These are phyloP conservation scores for Pteropus rufus DNA, from an alignment of 2,797 vertebrate genomes.

Conservation along the genomic window DNA sequence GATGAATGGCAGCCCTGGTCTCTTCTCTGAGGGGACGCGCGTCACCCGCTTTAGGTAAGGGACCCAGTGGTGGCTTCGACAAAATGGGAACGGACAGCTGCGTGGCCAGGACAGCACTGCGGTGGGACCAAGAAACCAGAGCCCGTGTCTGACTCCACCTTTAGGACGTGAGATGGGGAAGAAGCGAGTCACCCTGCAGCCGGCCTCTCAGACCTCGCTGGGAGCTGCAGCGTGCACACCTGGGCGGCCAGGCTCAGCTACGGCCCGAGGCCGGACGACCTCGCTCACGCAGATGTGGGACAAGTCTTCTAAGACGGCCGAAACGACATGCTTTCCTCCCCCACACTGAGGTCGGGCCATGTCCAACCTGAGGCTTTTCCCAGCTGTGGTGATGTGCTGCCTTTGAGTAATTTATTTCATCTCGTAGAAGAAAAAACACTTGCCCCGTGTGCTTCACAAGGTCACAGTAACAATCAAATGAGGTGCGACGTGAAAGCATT, in stretches of 20 bases:
- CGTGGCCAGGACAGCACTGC: neutral
- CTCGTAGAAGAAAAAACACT: neutral
- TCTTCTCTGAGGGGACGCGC: neutral
- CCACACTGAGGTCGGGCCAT: neutral
- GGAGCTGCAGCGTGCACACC: fast-evolving
- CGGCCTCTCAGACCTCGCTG: neutral
- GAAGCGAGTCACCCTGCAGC: neutral
- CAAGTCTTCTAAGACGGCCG: neutral
- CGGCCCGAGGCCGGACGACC: neutral
- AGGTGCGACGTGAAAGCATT: neutral
- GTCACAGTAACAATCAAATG: neutral
- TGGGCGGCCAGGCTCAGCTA: fast-evolving
- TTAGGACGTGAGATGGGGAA: neutral
- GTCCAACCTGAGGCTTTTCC: neutral
- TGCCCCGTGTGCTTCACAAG: neutral
- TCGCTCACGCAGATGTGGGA: neutral
- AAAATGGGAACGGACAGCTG: slow-evolving; percentile 27
- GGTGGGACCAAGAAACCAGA: neutral
- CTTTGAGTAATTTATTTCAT: neutral
- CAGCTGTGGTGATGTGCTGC: neutral
- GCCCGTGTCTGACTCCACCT: neutral
- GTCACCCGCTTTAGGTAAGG: neutral
- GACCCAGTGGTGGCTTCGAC: slow-evolving; percentile 20
- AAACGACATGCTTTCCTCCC: neutral
- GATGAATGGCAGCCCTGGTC: neutral